phyloP scores from a whole-genome alignment of 2,888 invertebrate genomes.

The Noctua pronuba region DNA sequence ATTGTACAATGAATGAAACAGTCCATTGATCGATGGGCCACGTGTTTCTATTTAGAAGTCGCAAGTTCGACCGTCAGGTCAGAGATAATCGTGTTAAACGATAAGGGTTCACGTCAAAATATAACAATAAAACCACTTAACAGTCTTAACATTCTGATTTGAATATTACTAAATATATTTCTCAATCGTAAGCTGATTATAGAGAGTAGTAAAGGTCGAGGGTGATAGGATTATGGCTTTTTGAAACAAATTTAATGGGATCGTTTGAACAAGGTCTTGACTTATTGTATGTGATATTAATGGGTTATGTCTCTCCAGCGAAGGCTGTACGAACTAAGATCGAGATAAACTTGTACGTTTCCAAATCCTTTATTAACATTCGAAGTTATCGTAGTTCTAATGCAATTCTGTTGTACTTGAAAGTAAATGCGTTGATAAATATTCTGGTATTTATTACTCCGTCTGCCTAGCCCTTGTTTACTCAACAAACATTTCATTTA shows the following conservation, averaged over 20 bases:
- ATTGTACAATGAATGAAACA: slow-evolving; percentile 54
- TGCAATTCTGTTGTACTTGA: slow-evolving; percentile 46
- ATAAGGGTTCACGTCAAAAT: slow-evolving; percentile 62
- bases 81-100: slow-evolving; percentile 68
- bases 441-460: slow-evolving; percentile 50
- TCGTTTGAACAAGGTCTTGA: slow-evolving; percentile 63
- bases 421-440: slow-evolving; percentile 49
- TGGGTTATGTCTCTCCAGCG: slow-evolving; percentile 34
- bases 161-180: slow-evolving; percentile 60
- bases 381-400: slow-evolving; percentile 32
- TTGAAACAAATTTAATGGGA: slow-evolving; percentile 71
- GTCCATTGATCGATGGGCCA: slow-evolving; percentile 53
- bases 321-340: slow-evolving; percentile 34
- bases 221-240: slow-evolving; percentile 62
- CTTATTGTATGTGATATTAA: slow-evolving; percentile 57
- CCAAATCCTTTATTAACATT: slow-evolving; percentile 29
- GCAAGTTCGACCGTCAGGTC: slow-evolving; percentile 59
- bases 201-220: slow-evolving; percentile 71
- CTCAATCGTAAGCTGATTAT: slow-evolving; percentile 62
- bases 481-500: slow-evolving; percentile 60
- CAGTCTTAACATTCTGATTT: slow-evolving; percentile 36
- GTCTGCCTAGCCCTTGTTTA: slow-evolving; percentile 43
- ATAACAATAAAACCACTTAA: slow-evolving; percentile 58
- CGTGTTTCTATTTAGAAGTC: slow-evolving; percentile 54
- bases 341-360: slow-evolving; percentile 35